These are phyloP conservation scores for Chymomyza fuscimana DNA, from an alignment of 2,888 invertebrate genomes.

Conservation along the genomic window DNA sequence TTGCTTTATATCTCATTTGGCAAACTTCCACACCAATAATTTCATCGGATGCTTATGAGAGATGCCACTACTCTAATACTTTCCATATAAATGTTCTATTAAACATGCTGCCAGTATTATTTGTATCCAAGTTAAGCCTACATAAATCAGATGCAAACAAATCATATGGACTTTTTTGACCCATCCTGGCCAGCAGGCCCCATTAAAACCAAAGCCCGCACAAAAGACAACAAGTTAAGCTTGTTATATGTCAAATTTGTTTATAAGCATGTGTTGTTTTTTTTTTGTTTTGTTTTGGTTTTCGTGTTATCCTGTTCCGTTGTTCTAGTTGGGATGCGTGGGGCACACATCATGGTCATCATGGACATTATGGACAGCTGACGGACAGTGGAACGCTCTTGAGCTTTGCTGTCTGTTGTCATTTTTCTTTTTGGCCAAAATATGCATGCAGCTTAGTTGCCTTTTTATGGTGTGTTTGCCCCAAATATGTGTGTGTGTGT, in stretches of 20 bases:
- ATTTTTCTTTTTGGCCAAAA: conserved; percentile 40
- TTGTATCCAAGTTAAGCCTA: conserved; percentile 37
- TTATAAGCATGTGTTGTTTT: conserved; percentile 44
- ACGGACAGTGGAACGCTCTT: conserved; percentile 33
- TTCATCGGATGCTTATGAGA: too few species aligned
- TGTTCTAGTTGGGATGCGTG: conserved; percentile 8
- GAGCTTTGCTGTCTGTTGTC: conserved; percentile 40
- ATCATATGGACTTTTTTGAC: conserved; percentile 46
- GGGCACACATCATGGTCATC: conserved; percentile 9
- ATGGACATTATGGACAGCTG: conserved; percentile 26
- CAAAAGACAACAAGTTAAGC: conserved; percentile 66
- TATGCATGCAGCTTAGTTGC: conserved; percentile 32
- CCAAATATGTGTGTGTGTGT: conserved; percentile 3
- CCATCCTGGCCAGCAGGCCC: not conserved
- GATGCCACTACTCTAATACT: not conserved
- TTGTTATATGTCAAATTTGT: conserved; percentile 69
- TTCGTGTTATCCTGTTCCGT: not conserved
- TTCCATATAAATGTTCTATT: not conserved
- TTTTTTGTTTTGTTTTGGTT: conserved; percentile 15
- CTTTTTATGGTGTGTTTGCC: conserved; percentile 39
- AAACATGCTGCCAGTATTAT: not conserved
- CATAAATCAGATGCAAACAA: conserved; percentile 63
- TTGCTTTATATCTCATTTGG: too few species aligned
- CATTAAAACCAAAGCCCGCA: conserved; percentile 16
- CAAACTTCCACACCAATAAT: too few species aligned